A percentile compares a stretch with the other conserved stretches of the same genome.
phyloP scores from a whole-genome alignment of 2,888 invertebrate genomes.

The Drosophila multiciliata region DNA sequence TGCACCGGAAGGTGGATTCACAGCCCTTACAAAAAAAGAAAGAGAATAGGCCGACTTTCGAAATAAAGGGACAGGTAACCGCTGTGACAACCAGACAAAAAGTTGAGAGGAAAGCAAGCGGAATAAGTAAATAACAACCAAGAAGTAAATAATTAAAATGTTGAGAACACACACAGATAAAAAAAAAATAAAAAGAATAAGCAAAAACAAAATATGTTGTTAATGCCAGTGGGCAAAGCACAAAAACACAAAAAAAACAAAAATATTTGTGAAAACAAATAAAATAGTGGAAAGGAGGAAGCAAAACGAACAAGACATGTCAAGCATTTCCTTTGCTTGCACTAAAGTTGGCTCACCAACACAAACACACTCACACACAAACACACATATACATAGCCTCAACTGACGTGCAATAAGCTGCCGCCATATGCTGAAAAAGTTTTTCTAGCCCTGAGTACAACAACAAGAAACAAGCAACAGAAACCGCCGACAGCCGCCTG shows the following conservation, averaged over 20 bases:
- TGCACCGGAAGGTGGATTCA: not conserved
- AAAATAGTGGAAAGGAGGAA: conserved; percentile 49
- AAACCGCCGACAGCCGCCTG: conserved; percentile 36
- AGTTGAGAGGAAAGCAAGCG: conserved; percentile 19
- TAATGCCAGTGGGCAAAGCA: conserved; percentile 40
- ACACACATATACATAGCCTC: conserved; percentile 25
- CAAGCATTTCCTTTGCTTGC: conserved; percentile 72
- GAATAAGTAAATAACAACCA: conserved; percentile 52
- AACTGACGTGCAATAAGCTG: conserved; percentile 52
- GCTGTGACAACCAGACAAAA: conserved; percentile 2
- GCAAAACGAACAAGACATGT: conserved; percentile 66
- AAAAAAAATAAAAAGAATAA: conserved; percentile 6
- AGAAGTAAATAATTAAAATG: conserved; percentile 57
- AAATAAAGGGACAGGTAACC: conserved; percentile 17
- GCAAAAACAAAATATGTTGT: conserved; percentile 28
- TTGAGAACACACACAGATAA: conserved; percentile 12
- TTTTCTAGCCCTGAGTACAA: conserved; percentile 50
- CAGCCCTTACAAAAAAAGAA: not conserved
- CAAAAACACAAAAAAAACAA: conserved; percentile 19
- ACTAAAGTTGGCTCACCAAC: conserved; percentile 50
- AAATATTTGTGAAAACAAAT: conserved; percentile 37
- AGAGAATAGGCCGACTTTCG: not conserved
- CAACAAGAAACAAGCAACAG: conserved; percentile 29
- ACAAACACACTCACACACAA: conserved; percentile 14
- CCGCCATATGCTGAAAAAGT: conserved; percentile 59